These are phyloP conservation scores for Pinctada fucata DNA, from an alignment of 2,888 invertebrate species.

Conservation along the genomic window DNA sequence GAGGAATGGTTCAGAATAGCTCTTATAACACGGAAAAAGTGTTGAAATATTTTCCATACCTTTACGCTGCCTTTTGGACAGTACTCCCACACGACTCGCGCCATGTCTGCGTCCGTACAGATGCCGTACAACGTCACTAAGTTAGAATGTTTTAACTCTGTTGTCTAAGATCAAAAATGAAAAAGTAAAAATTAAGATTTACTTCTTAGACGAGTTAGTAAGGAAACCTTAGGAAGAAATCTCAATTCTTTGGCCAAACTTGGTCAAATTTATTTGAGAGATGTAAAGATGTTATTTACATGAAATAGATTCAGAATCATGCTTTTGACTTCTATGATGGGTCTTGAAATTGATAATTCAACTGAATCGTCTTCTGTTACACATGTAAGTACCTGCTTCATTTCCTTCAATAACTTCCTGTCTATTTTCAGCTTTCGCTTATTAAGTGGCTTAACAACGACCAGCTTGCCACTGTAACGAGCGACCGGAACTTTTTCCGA, in stretches of 20 bases:
- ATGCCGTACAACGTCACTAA: constrained; percentile 67
- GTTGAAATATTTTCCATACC: no score
- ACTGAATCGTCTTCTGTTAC: no score
- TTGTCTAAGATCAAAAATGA: constrained; percentile 61
- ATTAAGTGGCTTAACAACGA: constrained; percentile 64
- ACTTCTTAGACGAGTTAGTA: no score
- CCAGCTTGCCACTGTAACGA: constrained; percentile 56
- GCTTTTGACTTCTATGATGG: no score
- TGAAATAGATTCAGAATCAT: no score
- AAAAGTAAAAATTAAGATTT: neutral
- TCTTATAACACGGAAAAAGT: no score
- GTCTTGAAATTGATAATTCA: no score
- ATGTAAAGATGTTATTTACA: no score
- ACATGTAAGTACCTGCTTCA: constrained; percentile 70
- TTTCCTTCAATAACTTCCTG: constrained; percentile 62
- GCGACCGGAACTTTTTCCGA: constrained; percentile 59
- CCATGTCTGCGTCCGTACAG: constrained; percentile 61
- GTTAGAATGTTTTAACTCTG: constrained; percentile 67
- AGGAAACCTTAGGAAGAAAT: no score
- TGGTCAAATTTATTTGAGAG: no score
- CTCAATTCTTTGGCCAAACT: no score
- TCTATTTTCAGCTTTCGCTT: constrained; percentile 65
- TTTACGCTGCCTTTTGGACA: constrained; percentile 69
- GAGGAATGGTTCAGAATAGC: no score
- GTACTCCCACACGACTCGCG: constrained; percentile 71